Percentiles rank a stretch among this genome's conserved stretches.
Evolutionary conservation across 2,888 invertebrate genomes (phyloP).

Genomic region (Drosophila putrida): DNA sequence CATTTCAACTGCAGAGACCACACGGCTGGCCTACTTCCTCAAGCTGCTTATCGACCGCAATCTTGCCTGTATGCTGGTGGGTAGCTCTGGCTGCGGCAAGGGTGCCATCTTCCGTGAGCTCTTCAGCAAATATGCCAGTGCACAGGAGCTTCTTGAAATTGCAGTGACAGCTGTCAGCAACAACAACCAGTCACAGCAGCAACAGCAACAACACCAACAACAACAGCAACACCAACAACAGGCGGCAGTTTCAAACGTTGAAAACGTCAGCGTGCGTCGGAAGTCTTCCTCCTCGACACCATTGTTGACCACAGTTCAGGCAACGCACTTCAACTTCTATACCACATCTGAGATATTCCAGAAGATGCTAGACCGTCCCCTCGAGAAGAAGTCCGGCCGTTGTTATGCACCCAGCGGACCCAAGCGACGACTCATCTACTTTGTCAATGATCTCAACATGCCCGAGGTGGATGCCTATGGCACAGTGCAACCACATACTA

Average conservation of each 20-base stretch:
- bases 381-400: conserved; percentile 97
- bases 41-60: conserved; percentile 92
- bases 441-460: conserved; percentile 98
- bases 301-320: conserved; percentile 75
- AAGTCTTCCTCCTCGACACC: conserved; percentile 86
- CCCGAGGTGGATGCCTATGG: conserved; percentile 98
- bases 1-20: conserved; percentile 96
- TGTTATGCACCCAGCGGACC: conserved; percentile 95
- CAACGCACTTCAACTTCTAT: conserved; percentile 92
- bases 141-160: conserved; percentile 87
- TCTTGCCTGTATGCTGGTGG: conserved; percentile 96
- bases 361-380: conserved; percentile 94
- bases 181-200: conserved; percentile 83
- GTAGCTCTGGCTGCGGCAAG: conserved; percentile 96
- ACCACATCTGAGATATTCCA: conserved; percentile 97
- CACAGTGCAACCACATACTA: conserved; percentile 97
- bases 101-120: conserved; percentile 93
- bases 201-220: conserved; percentile 86
- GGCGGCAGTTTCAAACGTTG: conserved; percentile 7
- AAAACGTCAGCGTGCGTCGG: conserved; percentile 30
- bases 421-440: conserved; percentile 93
- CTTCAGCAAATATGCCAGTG: conserved; percentile 84
- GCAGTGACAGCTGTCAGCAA: conserved; percentile 86
- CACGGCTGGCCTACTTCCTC: conserved; percentile 94
- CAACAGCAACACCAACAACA: conserved; percentile 86